Conservation (phyloP, 2,113 vertebrate genomes). For the Clinocottus analis region DNA sequence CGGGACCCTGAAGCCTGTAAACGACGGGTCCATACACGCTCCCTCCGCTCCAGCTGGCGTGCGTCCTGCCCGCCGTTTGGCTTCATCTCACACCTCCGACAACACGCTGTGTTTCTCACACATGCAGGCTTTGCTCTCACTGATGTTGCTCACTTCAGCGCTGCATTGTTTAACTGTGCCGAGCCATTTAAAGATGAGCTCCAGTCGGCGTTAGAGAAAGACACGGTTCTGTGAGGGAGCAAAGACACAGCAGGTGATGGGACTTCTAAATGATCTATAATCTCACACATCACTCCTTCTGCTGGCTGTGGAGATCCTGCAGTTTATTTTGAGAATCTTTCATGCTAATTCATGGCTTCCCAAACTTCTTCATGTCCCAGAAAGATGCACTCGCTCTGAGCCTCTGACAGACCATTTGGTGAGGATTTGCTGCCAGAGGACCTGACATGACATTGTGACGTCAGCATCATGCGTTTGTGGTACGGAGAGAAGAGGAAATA, state of each 20-base stretch:
- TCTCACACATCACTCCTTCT: background rate
- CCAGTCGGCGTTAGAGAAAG: background rate
- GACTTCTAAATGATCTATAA: background rate
- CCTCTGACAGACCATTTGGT: background rate
- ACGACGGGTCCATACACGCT: background rate
- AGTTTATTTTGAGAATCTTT: too few relatives aligned
- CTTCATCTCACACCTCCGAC: background rate
- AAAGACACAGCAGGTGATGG: background rate
- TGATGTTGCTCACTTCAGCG: slow-evolving; percentile 13
- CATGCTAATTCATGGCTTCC: background rate
- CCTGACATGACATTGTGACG: background rate
- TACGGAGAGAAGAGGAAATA: too few relatives aligned
- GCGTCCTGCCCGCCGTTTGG: background rate
- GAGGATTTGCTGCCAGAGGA: background rate
- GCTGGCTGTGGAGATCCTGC: background rate
- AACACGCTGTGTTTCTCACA: too few relatives aligned
- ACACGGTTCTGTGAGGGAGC: background rate
- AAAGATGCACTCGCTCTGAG: background rate
- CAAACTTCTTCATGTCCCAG: background rate
- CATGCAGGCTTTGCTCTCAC: too few relatives aligned
- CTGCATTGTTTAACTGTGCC: slow-evolving; percentile 16
- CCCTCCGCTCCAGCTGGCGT: too few relatives aligned
- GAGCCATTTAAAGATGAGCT: background rate
- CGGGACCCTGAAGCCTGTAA: background rate
- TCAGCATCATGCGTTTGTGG: background rate